Base-by-base conservation (phyloP, 64 coral and sea anemone species). In the Pachyseris speciosa region DNA sequence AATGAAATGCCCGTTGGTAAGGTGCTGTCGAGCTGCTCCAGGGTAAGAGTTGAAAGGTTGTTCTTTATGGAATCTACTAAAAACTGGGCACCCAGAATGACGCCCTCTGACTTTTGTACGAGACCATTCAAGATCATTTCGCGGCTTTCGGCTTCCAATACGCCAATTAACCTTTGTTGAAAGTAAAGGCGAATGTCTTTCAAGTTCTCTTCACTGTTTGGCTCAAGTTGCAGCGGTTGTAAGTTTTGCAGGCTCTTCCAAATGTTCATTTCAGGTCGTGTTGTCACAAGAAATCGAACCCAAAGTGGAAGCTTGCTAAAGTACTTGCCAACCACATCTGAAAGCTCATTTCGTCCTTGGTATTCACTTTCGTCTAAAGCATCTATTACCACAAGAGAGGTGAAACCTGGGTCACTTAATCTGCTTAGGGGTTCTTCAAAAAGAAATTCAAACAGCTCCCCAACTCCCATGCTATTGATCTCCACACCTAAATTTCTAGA, bases 331-430 rank as follows among this genome's bases (percentile, higher is more conserved):
- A 91, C 38, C 17, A 91, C 52, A 25, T 72, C 65, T 22, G 57
- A 16, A n/a, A 91, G 20, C 24, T 91, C 60, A 57, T 70, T 41
- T 19, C 69, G 64, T 5, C 52, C 64, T 42, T 84, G 25, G 60
- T 70, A 68, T 29, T 78, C 59, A 69, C 89, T 37, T 72, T 91
- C 89, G n/a, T 91, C 89, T 32, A 91, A 45, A 4, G 39, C 89
- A 91, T 91, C 89, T 37, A 91, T 50, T 29, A 91, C 78, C 29
- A 84, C 51, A 1, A 91, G 59, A 34, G 37, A 47, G 9, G 34
- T 37, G 2, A 44, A 40, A 44, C 52, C 64, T 24, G 59, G 74
- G 9, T 67, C 27, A 2, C 9, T 19, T 41, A 73, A 47, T 2
- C 20, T 42, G 13, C 26, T 69, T 5, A 36, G 34, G 34, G 93